These are phyloP conservation scores for Marmota flaviventris DNA, from an alignment of 2,113 vertebrate species.

Conservation along the genomic window DNA sequence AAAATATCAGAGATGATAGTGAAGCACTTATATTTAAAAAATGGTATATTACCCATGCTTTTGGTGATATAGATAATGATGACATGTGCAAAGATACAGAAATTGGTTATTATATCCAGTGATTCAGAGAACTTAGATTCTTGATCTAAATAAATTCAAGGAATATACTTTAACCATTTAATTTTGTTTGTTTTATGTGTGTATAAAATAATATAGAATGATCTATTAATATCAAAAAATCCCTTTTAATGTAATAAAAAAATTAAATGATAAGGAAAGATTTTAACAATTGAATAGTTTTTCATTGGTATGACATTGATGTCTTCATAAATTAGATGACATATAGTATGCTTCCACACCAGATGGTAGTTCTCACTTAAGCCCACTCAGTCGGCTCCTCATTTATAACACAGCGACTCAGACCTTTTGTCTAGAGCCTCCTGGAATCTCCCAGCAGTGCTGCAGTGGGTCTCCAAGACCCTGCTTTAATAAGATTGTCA, in stretches of 20 bases:
- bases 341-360: background rate
- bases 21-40: background rate
- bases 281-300: background rate
- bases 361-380: background rate
- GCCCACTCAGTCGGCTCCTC: background rate
- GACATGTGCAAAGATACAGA: background rate
- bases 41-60: background rate
- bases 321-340: background rate
- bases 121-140: background rate
- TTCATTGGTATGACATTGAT: background rate
- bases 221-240: background rate
- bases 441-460: background rate
- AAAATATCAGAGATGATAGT: background rate
- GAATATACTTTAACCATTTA: background rate
- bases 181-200: background rate
- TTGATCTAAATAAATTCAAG: slow-evolving; percentile 17
- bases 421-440: background rate
- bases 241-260: background rate
- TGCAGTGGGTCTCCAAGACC: background rate
- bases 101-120: background rate
- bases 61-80: background rate
- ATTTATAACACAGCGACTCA: background rate
- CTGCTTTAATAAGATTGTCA: background rate
- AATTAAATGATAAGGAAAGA: background rate
- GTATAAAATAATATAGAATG: background rate